These are phyloP conservation scores for Agrenia bidenticulata DNA, from an alignment of 2,888 invertebrate genomes.

Conservation along the genomic window DNA sequence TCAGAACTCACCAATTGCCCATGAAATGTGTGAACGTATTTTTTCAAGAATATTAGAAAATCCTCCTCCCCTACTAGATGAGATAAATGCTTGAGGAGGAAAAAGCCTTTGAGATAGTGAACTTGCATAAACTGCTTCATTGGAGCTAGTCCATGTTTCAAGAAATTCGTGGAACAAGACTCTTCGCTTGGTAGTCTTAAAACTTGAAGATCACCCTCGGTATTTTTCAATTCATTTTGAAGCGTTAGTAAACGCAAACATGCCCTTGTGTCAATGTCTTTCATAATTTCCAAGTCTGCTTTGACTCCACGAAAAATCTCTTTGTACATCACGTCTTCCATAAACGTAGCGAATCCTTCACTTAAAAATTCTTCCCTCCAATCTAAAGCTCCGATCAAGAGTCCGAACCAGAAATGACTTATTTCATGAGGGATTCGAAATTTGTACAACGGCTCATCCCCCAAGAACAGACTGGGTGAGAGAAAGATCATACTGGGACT, in stretches of 20 bases:
- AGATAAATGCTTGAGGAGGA: constrained; percentile 56
- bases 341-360: constrained; percentile 58
- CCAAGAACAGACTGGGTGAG: constrained; percentile 56
- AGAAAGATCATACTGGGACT: constrained; percentile 57
- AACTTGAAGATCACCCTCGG: constrained; percentile 55
- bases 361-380: constrained; percentile 60
- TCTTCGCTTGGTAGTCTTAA: constrained; percentile 54
- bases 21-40: constrained; percentile 54
- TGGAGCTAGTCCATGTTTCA: constrained; percentile 57
- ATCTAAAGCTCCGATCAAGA: constrained; percentile 57
- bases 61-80: constrained; percentile 53
- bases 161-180: not conserved
- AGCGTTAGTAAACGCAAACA: constrained; percentile 51
- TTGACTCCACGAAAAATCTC: constrained; percentile 50
- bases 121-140: constrained; percentile 57
- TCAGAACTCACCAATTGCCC: constrained; percentile 56
- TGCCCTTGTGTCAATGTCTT: constrained; percentile 31
- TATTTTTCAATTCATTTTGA: constrained; percentile 54
- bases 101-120: constrained; percentile 59
- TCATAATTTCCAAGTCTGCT: constrained; percentile 1
- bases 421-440: constrained; percentile 57
- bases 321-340: constrained; percentile 56
- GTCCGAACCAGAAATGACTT: constrained; percentile 59
- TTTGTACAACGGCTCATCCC: constrained; percentile 49
- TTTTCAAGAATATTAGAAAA: constrained; percentile 54